A percentile compares a stretch with the other conserved stretches of the same genome.
phyloP scores from a whole-genome alignment of 2,888 invertebrate genomes.

The Pseudococcus jackbeardsleyi region DNA sequence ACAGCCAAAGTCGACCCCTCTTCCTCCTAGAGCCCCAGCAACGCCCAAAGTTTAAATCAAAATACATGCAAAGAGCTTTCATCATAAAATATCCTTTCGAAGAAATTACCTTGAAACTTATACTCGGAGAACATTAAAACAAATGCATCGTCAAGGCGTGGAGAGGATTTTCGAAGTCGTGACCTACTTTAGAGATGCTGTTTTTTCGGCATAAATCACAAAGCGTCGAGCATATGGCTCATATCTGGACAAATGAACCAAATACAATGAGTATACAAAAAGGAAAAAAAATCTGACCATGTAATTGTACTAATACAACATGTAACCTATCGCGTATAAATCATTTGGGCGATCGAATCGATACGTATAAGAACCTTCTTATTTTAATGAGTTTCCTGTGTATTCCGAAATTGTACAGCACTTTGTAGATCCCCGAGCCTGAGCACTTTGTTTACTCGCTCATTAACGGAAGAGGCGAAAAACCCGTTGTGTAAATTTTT shows the following conservation, averaged over 20 bases:
- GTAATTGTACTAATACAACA: not conserved
- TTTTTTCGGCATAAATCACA: constrained; percentile 19
- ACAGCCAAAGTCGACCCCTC: not conserved
- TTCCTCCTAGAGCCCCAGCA: not conserved
- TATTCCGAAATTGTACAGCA: not conserved
- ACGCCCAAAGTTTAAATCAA: not conserved
- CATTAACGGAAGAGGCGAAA: constrained; percentile 32
- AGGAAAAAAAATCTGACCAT: not conserved
- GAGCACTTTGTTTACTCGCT: not conserved
- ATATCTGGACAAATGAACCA: not conserved
- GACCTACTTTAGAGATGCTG: not conserved
- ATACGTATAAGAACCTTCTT: not conserved
- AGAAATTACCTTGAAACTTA: constrained; percentile 23
- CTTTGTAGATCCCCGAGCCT: not conserved
- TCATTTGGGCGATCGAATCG: constrained; percentile 3
- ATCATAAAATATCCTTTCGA: constrained; percentile 15
- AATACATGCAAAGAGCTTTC: not conserved
- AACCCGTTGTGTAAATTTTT: constrained; percentile 33
- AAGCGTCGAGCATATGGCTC: not conserved
- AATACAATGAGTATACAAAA: constrained; percentile 23
- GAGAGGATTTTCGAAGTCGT: not conserved
- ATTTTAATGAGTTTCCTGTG: constrained; percentile 35
- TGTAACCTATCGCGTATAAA: constrained; percentile 6
- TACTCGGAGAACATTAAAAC: not conserved
- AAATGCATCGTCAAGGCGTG: not conserved